Evolutionary conservation across 53 echinoderm and acorn worm species (phyloP).

Genomic region (Actinopyga echinites): DNA sequence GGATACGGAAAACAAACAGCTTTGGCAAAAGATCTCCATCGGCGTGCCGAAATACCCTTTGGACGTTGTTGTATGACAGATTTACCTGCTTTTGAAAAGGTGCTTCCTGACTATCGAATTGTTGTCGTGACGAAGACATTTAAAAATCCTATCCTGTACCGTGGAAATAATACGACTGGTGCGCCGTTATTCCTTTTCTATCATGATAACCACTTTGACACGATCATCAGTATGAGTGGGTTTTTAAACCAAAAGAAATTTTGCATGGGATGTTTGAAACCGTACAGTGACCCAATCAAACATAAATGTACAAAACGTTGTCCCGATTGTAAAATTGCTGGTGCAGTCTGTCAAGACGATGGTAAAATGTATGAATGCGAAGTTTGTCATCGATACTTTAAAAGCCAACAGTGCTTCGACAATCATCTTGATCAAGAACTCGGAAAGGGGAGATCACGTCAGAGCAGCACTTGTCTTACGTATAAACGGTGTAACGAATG

Average conservation of each 20-base stretch:
- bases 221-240: conserved; percentile 29
- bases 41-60: neutral
- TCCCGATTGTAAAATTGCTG: neutral
- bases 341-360: no score
- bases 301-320: conserved; percentile 39
- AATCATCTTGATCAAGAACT: no score
- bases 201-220: neutral
- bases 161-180: neutral
- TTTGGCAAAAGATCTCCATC: neutral
- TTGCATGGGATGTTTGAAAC: conserved; percentile 48
- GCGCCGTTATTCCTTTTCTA: neutral
- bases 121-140: neutral
- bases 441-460: no score
- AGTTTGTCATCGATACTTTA: no score
- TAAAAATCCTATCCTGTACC: neutral
- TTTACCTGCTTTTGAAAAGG: neutral
- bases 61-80: neutral
- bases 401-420: no score
- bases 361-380: no score
- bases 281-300: neutral
- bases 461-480: no score
- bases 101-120: neutral
- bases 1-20: neutral
- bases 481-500: no score
- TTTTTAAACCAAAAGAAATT: conserved; percentile 38